These are phyloP conservation scores for Threskiornis aethiopicus DNA, from an alignment of 2,797 vertebrate genomes.

Conservation along the genomic window DNA sequence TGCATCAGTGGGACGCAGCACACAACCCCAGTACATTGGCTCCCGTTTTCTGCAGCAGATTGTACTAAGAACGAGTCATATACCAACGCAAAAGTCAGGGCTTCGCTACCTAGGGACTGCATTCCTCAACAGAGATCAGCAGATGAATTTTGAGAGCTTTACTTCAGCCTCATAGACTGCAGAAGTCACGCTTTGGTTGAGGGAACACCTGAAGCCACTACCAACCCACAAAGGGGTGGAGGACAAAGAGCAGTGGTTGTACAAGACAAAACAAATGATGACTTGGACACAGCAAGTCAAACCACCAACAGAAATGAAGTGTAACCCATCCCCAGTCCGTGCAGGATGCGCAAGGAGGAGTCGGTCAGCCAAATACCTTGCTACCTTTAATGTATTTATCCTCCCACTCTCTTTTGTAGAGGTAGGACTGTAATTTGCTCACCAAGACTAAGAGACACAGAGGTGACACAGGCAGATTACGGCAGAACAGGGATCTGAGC, in stretches of 20 bases:
- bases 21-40: neutral
- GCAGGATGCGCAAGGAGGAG: neutral
- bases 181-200: neutral
- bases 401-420: neutral
- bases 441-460: neutral
- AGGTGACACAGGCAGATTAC: neutral
- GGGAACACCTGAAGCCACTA: neutral
- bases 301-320: neutral
- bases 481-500: neutral
- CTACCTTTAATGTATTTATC: neutral
- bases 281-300: neutral
- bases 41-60: neutral
- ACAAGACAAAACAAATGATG: fast-evolving
- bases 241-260: neutral
- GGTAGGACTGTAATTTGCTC: neutral
- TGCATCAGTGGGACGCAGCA: neutral
- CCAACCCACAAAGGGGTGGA: neutral
- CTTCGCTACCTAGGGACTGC: fast-evolving
- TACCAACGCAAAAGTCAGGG: fast-evolving
- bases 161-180: neutral
- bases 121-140: neutral
- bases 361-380: neutral
- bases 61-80: fast-evolving
- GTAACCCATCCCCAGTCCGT: fast-evolving
- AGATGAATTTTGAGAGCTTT: neutral